phyloP scores from a whole-genome alignment of 2,797 vertebrate species.

The Neomorphus geoffroyi region DNA sequence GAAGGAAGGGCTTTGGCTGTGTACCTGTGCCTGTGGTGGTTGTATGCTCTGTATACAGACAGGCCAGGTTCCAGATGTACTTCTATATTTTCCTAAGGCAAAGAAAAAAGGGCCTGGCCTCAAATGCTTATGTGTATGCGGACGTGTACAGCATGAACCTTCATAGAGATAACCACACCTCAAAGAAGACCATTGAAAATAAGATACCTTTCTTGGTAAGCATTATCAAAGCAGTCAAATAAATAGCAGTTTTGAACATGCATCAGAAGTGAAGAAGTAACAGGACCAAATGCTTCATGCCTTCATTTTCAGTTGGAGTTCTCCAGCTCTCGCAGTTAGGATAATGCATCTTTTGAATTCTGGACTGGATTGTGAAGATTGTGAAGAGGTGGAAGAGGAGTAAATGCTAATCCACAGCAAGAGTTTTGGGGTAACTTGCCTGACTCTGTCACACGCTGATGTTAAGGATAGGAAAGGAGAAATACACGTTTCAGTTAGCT shows the following conservation, averaged over 20 bases:
- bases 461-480: neutral
- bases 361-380: neutral
- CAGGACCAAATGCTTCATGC: neutral
- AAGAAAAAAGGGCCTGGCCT: neutral
- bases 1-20: neutral
- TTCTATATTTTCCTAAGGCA: neutral
- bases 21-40: neutral
- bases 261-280: neutral
- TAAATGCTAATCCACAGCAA: neutral
- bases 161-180: accelerated
- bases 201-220: neutral
- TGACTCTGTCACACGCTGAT: neutral
- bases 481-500: neutral
- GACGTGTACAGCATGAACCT: neutral
- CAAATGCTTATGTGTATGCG: neutral
- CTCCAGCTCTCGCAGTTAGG: neutral
- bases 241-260: neutral
- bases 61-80: neutral
- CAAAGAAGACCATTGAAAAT: neutral
- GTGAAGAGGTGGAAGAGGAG: neutral
- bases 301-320: neutral
- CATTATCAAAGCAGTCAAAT: neutral
- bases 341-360: neutral
- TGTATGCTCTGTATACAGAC: accelerated
- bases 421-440: neutral